A percentile compares a stretch with the other conserved stretches of the same genome.
Conservation (phyloP, 2,113 vertebrate genomes). For the Sceloporus tristichus region DNA sequence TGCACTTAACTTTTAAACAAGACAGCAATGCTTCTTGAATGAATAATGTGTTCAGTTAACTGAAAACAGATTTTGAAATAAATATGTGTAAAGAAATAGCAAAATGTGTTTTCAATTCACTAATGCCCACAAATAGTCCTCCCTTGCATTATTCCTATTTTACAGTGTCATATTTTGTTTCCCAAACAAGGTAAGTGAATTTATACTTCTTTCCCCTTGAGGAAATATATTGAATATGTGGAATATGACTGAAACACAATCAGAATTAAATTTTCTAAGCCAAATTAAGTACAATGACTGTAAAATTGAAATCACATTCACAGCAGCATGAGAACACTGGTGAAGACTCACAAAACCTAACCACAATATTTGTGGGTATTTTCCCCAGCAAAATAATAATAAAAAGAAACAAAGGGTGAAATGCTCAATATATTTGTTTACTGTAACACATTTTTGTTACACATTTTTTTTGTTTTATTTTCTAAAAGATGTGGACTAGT, state of each 20-base stretch:
- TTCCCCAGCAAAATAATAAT: conserved; percentile 1
- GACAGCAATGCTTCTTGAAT: neutral
- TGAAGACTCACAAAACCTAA: conserved; percentile 27
- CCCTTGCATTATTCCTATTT: neutral
- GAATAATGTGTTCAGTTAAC: neutral
- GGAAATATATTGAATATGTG: conserved; percentile 6
- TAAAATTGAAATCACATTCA: conserved; percentile 16
- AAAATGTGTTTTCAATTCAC: neutral
- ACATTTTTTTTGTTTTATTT: neutral
- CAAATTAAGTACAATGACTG: neutral
- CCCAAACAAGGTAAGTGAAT: conserved; percentile 26
- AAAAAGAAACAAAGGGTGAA: conserved; percentile 1
- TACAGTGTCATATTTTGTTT: neutral
- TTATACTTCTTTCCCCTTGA: neutral
- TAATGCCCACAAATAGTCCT: neutral
- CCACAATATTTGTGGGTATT: neutral
- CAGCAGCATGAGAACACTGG: neutral
- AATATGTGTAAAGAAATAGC: neutral
- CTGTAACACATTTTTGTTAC: neutral
- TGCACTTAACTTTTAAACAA: neutral
- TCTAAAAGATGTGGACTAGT: neutral
- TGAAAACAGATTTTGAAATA: neutral
- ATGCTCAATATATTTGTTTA: conserved; percentile 24
- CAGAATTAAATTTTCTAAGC: neutral
- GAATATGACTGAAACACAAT: neutral